phyloP scores from a whole-genome alignment of 2,888 invertebrate genomes.

The Melanostoma scalare region DNA sequence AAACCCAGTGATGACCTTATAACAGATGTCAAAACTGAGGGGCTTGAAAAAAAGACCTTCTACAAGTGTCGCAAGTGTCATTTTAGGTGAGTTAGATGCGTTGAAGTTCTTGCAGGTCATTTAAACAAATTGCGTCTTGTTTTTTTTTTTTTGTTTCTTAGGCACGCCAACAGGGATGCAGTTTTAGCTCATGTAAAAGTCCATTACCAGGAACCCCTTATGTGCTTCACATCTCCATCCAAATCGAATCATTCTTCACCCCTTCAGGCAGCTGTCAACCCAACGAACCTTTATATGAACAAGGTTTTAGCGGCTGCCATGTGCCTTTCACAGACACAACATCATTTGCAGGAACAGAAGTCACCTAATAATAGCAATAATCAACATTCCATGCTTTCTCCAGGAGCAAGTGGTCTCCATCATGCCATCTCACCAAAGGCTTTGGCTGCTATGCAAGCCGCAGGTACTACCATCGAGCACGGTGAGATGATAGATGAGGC shows the following conservation, averaged over 20 bases:
- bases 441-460: constrained; percentile 75
- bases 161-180: constrained; percentile 86
- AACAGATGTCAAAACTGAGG: constrained; percentile 82
- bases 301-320: constrained; percentile 80
- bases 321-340: constrained; percentile 79
- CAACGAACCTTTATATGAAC: constrained; percentile 79
- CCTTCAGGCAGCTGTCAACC: constrained; percentile 78
- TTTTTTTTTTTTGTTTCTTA: constrained; percentile 76
- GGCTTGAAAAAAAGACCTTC: constrained; percentile 87
- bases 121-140: not conserved
- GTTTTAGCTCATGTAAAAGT: constrained; percentile 87
- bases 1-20: constrained; percentile 85
- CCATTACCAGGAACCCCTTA: constrained; percentile 83
- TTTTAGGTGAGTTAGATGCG: constrained; percentile 87
- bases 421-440: constrained; percentile 77
- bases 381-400: constrained; percentile 78
- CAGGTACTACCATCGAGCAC: constrained; percentile 81
- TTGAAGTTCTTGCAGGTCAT: not conserved
- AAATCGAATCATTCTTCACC: constrained; percentile 73
- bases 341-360: constrained; percentile 54
- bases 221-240: constrained; percentile 60
- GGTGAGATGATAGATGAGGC: constrained; percentile 80
- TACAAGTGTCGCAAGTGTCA: constrained; percentile 96
- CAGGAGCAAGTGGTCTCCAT: constrained; percentile 76
- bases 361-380: constrained; percentile 51